Percentiles rank a stretch among this genome's conserved stretches.
phyloP scores from a whole-genome alignment of 2,113 vertebrate species.

The Seriola dumerili region DNA sequence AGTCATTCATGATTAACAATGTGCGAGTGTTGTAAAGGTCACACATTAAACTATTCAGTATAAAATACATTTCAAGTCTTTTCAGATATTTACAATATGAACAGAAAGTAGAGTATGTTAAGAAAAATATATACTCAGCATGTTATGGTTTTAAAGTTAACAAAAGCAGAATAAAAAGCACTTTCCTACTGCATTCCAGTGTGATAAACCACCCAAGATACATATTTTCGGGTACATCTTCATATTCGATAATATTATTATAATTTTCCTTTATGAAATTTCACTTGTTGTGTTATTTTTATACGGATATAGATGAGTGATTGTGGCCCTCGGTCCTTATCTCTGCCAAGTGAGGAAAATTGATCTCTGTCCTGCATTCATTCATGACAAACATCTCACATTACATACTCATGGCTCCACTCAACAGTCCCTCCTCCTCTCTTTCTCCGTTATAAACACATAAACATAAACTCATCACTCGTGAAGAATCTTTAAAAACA shows the following conservation, averaged over 20 bases:
- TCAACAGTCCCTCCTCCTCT: slow-evolving; percentile 11
- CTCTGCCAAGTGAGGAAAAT: slow-evolving; percentile 60
- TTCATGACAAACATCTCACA: slow-evolving; percentile 71
- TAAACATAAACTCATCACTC: slow-evolving; percentile 1
- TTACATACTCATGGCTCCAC: slow-evolving; percentile 62
- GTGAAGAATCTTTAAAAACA: slow-evolving; percentile 1
- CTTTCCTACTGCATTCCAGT: not conserved
- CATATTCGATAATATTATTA: not conserved
- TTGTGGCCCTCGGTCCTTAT: not conserved
- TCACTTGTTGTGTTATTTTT: not conserved
- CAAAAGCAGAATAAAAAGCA: not conserved
- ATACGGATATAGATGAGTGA: not conserved
- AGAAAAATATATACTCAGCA: not conserved
- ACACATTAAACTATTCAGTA: not conserved
- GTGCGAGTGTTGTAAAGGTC: not conserved
- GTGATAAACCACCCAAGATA: not conserved
- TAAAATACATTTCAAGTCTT: not conserved
- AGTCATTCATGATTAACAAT: not conserved
- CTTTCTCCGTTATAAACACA: slow-evolving; percentile 1
- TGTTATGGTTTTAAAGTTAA: not conserved
- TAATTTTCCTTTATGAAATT: not conserved
- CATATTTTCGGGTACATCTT: not conserved
- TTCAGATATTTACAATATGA: not conserved
- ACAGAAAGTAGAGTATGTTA: not conserved
- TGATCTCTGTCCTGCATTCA: slow-evolving; percentile 75